phyloP scores from a whole-genome alignment of 2,888 invertebrate species.

The Tinea trinotella region DNA sequence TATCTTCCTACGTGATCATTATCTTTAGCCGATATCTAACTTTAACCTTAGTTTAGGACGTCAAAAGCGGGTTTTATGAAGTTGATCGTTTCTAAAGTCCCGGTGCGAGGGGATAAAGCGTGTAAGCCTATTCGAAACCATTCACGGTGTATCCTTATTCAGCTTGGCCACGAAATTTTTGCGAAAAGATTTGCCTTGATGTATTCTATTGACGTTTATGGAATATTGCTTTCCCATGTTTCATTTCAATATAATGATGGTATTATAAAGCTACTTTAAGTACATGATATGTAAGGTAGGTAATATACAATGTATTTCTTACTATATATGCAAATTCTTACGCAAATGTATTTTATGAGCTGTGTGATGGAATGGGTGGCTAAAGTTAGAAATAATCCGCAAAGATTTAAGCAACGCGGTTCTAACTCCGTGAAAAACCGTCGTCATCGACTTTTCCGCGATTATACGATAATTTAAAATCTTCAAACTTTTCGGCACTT shows the following conservation, averaged over 20 bases:
- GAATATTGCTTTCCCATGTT: no score
- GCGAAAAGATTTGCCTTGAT: constrained; percentile 3
- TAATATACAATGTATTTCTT: no score
- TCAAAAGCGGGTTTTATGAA: constrained; percentile 17
- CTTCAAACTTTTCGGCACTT: constrained; percentile 37
- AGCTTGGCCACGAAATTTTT: constrained; percentile 19
- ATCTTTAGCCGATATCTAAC: neutral
- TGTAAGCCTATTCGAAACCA: constrained; percentile 23
- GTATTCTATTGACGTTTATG: neutral
- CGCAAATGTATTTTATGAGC: no score
- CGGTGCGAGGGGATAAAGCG: constrained; percentile 21
- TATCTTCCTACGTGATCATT: constrained; percentile 1
- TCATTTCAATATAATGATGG: no score
- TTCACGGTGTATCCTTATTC: constrained; percentile 29
- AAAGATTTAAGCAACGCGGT: neutral
- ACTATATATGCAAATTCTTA: no score
- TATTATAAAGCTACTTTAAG: no score
- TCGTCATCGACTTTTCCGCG: constrained; percentile 28
- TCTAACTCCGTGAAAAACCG: neutral
- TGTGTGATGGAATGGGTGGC: no score
- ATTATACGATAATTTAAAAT: constrained; percentile 26
- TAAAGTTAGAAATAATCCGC: neutral
- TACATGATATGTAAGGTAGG: no score
- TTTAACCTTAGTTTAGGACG: constrained; percentile 6
- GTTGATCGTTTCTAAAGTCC: constrained; percentile 20